phyloP scores from a whole-genome alignment of 2,797 vertebrate species.

The Saxicola maurus region DNA sequence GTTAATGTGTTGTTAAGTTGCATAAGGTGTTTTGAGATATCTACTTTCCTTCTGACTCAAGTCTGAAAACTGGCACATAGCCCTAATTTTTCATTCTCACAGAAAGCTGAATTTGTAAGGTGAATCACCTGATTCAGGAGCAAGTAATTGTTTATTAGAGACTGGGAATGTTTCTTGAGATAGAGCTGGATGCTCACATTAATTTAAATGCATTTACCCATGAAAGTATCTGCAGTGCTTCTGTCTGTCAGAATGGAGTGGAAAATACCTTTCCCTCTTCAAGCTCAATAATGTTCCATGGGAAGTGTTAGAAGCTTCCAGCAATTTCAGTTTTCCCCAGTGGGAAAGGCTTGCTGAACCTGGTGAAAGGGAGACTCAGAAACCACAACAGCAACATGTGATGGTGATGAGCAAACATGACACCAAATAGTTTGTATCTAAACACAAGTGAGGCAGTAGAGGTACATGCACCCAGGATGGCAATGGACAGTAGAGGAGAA shows the following conservation, averaged over 20 bases:
- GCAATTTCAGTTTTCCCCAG: neutral
- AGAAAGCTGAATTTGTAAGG: neutral
- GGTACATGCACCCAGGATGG: accelerated
- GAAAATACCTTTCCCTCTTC: neutral
- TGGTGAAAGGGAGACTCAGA: neutral
- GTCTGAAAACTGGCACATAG: neutral
- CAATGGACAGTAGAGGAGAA: neutral
- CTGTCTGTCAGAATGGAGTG: neutral
- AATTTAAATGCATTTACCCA: neutral
- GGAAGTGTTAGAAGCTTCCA: neutral
- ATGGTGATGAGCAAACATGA: neutral
- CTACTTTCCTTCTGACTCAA: neutral
- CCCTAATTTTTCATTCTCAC: neutral
- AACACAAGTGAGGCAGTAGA: neutral
- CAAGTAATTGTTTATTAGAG: neutral
- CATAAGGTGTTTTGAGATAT: neutral
- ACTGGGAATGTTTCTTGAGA: neutral
- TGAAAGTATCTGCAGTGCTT: neutral
- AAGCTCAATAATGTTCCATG: neutral
- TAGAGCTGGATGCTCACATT: neutral
- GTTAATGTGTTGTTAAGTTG: neutral
- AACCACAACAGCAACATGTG: neutral
- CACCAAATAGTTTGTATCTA: neutral
- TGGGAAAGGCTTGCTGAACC: neutral
- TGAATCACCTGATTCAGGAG: neutral